Evolutionary conservation across 2,797 vertebrate genomes (phyloP).

Genomic region (Eleutherodactylus coqui): DNA sequence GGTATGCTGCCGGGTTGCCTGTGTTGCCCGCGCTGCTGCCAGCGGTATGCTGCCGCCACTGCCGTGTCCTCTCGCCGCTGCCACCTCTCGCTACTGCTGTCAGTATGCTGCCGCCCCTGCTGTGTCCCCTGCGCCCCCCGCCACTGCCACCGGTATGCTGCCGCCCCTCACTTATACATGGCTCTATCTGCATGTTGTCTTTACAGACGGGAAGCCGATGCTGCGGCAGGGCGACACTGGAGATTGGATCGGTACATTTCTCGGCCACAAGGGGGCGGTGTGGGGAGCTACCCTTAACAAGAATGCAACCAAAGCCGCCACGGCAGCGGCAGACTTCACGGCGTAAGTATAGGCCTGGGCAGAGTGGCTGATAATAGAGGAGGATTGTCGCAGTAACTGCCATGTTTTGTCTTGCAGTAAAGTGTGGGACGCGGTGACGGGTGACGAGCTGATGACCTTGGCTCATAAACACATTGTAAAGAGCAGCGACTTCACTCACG

Average conservation of each 20-base stretch:
- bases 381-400: not conserved
- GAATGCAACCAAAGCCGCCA: constrained; percentile 95
- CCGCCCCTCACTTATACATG: too few species aligned
- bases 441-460: constrained; percentile 92
- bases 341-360: constrained; percentile 82
- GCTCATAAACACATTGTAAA: constrained; percentile 99
- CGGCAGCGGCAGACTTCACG: constrained; percentile 96
- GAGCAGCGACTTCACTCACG: constrained; percentile 94
- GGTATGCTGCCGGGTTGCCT: too few species aligned
- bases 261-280: constrained; percentile 98
- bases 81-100: not conserved
- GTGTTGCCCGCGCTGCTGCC: too few species aligned
- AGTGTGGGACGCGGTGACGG: constrained; percentile 97
- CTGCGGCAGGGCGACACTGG: constrained; percentile 98
- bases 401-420: constrained; percentile 80
- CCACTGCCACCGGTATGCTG: too few species aligned
- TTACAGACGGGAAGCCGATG: constrained; percentile 96
- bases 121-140: too few species aligned
- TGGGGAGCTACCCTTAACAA: constrained; percentile 97
- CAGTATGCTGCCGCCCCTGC: too few species aligned
- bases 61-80: not conserved
- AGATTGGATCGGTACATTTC: constrained; percentile 98
- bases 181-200: too few species aligned
- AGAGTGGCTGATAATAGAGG: not conserved
- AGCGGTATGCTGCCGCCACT: too few species aligned